Conservation (phyloP, 2,113 vertebrate species). For the Chascanopsetta lugubris region DNA sequence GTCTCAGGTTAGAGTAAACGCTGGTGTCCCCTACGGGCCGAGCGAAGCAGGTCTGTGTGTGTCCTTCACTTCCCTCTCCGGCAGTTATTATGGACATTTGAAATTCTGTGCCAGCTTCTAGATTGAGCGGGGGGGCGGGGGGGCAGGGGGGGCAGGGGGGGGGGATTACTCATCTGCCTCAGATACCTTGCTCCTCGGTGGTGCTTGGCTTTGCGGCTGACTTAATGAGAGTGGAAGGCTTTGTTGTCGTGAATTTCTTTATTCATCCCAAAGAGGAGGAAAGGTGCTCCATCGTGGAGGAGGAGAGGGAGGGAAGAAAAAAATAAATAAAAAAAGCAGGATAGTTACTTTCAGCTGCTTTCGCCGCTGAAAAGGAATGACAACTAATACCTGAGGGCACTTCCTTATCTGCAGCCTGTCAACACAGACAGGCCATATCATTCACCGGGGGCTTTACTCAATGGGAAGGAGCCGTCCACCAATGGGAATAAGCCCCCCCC, state of each 20-base stretch:
- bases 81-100: constrained; percentile 81
- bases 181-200: constrained; percentile 76
- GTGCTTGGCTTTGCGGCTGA: constrained; percentile 79
- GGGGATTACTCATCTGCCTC: constrained; percentile 82
- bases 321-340: constrained; percentile 42
- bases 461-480: constrained; percentile 70
- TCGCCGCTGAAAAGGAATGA: constrained; percentile 83
- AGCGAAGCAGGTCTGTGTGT: constrained; percentile 14
- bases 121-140: constrained; percentile 78
- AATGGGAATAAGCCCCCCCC: constrained; percentile 74
- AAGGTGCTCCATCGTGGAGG: constrained; percentile 82
- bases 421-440: constrained; percentile 87
- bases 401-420: constrained; percentile 91
- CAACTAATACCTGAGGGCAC: constrained; percentile 92
- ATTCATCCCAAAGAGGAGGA: constrained; percentile 81
- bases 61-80: constrained; percentile 75
- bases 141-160: too few relatives aligned
- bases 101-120: constrained; percentile 79
- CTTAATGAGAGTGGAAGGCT: constrained; percentile 82
- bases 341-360: constrained; percentile 73
- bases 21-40: background rate
- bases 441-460: constrained; percentile 83
- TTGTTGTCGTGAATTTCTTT: constrained; percentile 87
- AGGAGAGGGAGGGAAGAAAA: background rate
- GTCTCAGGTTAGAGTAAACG: background rate